Conservation (phyloP, 2,113 vertebrate species). For the Menidia beryllina region DNA sequence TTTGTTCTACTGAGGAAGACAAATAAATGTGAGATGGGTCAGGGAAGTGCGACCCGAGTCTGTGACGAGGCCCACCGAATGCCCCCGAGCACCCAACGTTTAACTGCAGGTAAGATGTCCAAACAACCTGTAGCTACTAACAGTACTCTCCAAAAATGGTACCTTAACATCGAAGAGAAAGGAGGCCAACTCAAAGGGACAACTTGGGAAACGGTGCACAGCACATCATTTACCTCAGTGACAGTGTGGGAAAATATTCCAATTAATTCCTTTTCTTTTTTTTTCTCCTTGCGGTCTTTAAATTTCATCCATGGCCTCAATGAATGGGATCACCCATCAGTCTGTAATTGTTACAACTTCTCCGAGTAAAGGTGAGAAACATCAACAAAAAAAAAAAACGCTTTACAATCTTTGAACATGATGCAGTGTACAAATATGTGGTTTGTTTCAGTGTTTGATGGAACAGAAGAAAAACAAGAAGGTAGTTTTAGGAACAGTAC, state of each 20-base stretch:
- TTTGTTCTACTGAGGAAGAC: not conserved
- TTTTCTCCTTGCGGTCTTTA: slow-evolving; percentile 41
- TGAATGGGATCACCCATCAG: slow-evolving; percentile 7
- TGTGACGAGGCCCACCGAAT: slow-evolving; percentile 4
- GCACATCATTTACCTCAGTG: not conserved
- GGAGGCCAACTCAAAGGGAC: not conserved
- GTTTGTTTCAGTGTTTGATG: slow-evolving; percentile 58
- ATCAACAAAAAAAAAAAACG: slow-evolving; percentile 13
- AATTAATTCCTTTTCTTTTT: not conserved
- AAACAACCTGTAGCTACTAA: no score
- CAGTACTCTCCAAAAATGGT: no score
- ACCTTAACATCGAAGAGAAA: not conserved
- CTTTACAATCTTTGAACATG: slow-evolving; percentile 34
- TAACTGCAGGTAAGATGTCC: no score
- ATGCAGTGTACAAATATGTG: slow-evolving; percentile 16
- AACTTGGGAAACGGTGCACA: not conserved
- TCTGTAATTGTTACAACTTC: not conserved
- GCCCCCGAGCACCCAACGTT: not conserved
- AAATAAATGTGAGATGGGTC: not conserved
- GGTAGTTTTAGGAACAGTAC: slow-evolving; percentile 20
- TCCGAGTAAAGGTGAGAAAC: slow-evolving; percentile 31
- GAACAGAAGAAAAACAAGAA: not conserved
- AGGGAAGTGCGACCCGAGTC: not conserved
- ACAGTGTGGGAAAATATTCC: not conserved
- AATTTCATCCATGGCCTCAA: slow-evolving; percentile 41